A percentile compares a stretch with the other conserved stretches of the same genome.
Conservation (phyloP, 2,888 invertebrate genomes). For the Chaitophorus viminalis region DNA sequence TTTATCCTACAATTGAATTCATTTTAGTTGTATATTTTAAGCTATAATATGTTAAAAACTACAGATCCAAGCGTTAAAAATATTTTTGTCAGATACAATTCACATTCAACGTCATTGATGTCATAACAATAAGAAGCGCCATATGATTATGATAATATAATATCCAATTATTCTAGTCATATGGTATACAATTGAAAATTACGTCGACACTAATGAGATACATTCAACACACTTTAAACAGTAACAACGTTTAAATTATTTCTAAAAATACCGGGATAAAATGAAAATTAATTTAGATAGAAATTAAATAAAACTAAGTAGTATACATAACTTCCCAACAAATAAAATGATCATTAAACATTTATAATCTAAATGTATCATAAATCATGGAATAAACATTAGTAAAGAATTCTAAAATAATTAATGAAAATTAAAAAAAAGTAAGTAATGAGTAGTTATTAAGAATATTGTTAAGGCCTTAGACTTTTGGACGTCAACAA, state of each 20-base stretch:
- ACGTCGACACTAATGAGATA: conserved; percentile 30
- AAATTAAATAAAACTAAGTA: neutral
- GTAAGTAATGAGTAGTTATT: too few relatives aligned
- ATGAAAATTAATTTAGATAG: too few relatives aligned
- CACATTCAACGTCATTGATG: conserved; percentile 3
- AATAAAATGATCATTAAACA: too few relatives aligned
- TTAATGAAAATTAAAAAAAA: too few relatives aligned
- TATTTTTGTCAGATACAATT: conserved; percentile 14
- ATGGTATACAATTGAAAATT: conserved; percentile 13
- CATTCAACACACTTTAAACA: conserved; percentile 11
- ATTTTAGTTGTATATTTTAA: too few relatives aligned
- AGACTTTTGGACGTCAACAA: too few relatives aligned
- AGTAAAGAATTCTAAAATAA: too few relatives aligned
- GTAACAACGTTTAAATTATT: conserved; percentile 75
- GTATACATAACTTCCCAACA: neutral
- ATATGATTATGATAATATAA: neutral
- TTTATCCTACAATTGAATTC: too few relatives aligned
- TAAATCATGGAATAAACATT: too few relatives aligned
- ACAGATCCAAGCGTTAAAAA: neutral
- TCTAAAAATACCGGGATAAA: conserved; percentile 77
- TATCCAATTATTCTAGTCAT: conserved; percentile 29
- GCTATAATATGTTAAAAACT: neutral
- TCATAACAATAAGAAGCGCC: conserved; percentile 12
- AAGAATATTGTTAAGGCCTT: too few relatives aligned
- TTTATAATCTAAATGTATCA: too few relatives aligned